Conservation (phyloP, 2,113 vertebrate species). For the Mastomys coucha region DNA sequence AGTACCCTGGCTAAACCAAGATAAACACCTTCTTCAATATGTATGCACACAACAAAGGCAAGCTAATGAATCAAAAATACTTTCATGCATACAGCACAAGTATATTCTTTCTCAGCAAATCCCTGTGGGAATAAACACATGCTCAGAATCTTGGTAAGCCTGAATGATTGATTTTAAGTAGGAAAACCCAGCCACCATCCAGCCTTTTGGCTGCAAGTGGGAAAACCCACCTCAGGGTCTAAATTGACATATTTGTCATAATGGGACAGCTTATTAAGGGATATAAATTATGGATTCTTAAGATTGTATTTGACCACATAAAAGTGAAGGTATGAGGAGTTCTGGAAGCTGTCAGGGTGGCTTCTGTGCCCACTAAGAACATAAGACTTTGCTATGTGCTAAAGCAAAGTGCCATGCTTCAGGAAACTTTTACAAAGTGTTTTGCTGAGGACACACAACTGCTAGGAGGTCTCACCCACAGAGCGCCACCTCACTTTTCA, state of each 20-base stretch:
- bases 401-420: neutral
- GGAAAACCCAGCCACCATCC: neutral
- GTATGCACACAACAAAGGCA: neutral
- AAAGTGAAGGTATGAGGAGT: neutral
- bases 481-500: neutral
- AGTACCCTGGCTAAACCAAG: constrained; percentile 43
- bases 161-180: constrained; percentile 20
- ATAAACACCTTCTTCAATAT: neutral
- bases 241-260: neutral
- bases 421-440: neutral
- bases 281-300: neutral
- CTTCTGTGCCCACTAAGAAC: neutral
- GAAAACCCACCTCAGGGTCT: neutral
- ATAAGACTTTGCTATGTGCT: neutral
- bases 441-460: constrained; percentile 32
- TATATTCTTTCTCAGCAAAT: neutral
- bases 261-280: neutral
- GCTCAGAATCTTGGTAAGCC: neutral
- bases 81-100: neutral
- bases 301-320: neutral
- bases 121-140: constrained; percentile 26
- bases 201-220: neutral
- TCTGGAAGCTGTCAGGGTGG: neutral
- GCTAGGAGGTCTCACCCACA: neutral
- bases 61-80: neutral